Base-by-base conservation (phyloP, 2,888 invertebrate species). In the Hipparchia sbordonii region DNA sequence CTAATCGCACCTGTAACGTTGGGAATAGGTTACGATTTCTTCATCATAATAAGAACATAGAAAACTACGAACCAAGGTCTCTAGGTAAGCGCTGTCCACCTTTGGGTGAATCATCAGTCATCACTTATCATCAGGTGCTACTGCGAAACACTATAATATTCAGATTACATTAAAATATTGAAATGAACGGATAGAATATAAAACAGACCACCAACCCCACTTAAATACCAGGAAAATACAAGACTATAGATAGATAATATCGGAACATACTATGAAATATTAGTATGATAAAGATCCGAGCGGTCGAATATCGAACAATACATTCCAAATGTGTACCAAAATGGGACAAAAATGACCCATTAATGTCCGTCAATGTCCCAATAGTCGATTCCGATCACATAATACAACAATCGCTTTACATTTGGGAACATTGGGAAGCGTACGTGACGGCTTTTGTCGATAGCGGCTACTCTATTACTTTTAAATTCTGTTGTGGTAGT, bases 331-430 rank as follows among this genome's bases (percentile, higher is more conserved):
- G 65, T 59, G 65, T 66, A 33, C 56, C 45, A 33, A 51, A 70
- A 68, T 67, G 63, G 51, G 52, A 68, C 67, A 71, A 74, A 71
- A 65, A 71, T 73, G 67, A 65, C 66, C 63, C 65, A 68, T 71
- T 74, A 69, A 68, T 69, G 69, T 61, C 69, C 69, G 61, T 66
- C 73, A 68, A 67, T 67, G 67, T 45, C 10, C 57, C 13, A 23
- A 71, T 75, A 71, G 68, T 57, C 23, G 51, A 75, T 75, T 72
- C 75, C 33, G 75, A 71, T 73, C 75, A 73, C 75, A 75, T 60
- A 54, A 39, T 48, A 13, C 63, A 74, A 73, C 73, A 76, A 77
- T 78, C 74, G 77, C 76, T 78, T 77, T 77, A 77, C 78, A 78
- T 77, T 76, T 76, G 72, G 77, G 76, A 72, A 74, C 73, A 74